Evolutionary conservation across 2,113 vertebrate genomes (phyloP), one percentile per base, ranked within the genome.

Genomic region (Microtus pennsylvanicus): DNA sequence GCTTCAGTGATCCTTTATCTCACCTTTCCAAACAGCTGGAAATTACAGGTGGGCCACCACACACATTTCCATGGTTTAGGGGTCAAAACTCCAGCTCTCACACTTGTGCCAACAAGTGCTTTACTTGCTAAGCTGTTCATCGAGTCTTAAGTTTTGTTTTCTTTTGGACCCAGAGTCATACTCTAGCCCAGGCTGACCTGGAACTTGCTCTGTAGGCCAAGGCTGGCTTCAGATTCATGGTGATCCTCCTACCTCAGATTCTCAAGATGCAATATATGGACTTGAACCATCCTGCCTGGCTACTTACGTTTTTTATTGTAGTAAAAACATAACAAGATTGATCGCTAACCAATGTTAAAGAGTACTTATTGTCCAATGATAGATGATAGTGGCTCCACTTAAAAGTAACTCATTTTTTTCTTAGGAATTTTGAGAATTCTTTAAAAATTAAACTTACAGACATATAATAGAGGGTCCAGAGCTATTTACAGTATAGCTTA

Each of bases 381-480:
- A 65, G 10, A 55, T 75, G 65, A 50, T 93, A 89, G 76, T 70
- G 38, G 16, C 10, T 92, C 38, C 76, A 90, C 58, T 33, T 58
- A 90, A 74, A 78, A 93, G 22, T 78, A 95, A 77, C 22, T 42
- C 61, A 52, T 69, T 45, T 88, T 92, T 92, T 89, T 93, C 42
- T 42, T 83, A 45, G 85, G 45, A 91, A 94, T 90, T 93, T 96
- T 16, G 28, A 30, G n/a, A 89, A 67, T 90, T 35, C 61, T 93
- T 96, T 89, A 95, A 94, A 96, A 75, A 80, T 93, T 76, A 94
- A 74, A 88, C 21, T 81, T 94, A 65, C 5, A 78, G 83, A 76
- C 26, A 87, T 21, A 9, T 52, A 81, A 75, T 87, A 91, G 47
- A 87, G 14, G 11, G 7, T 72, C 85, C 35, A 94, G 16, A 95